Evolutionary conservation across 2,888 invertebrate genomes (phyloP).

Genomic region (Hirtodrosophila alboralis): DNA sequence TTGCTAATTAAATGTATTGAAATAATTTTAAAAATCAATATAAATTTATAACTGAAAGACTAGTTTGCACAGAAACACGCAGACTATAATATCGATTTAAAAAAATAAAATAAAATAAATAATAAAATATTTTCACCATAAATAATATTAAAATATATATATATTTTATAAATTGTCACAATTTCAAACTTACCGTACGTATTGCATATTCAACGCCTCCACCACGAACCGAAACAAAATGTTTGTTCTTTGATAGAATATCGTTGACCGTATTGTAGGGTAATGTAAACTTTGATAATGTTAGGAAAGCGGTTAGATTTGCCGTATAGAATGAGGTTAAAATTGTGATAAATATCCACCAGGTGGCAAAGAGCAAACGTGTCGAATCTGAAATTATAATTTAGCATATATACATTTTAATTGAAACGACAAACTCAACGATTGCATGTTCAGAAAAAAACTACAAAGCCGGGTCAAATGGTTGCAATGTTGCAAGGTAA

Average conservation of each 20-base stretch:
- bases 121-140: no score
- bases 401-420: constrained; percentile 18
- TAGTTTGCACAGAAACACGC: no score
- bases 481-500: constrained; percentile 20
- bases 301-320: constrained; percentile 94
- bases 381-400: constrained; percentile 88
- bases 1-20: no score
- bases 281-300: constrained; percentile 92
- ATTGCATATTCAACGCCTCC: constrained; percentile 89
- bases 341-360: constrained; percentile 96
- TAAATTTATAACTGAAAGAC: no score
- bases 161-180: no score
- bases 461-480: constrained; percentile 17
- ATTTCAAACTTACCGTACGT: constrained; percentile 85
- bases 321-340: constrained; percentile 96
- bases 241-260: constrained; percentile 87
- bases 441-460: constrained; percentile 53
- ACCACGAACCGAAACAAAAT: constrained; percentile 89
- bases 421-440: constrained; percentile 58
- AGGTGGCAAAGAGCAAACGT: constrained; percentile 92
- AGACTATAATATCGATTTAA: no score
- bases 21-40: no score
- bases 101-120: no score
- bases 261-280: constrained; percentile 90
- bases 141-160: no score